Evolutionary conservation across 2,888 invertebrate species (phyloP), one percentile per base, ranked within the genome.

Genomic region (Diaprepes abbreviatus): DNA sequence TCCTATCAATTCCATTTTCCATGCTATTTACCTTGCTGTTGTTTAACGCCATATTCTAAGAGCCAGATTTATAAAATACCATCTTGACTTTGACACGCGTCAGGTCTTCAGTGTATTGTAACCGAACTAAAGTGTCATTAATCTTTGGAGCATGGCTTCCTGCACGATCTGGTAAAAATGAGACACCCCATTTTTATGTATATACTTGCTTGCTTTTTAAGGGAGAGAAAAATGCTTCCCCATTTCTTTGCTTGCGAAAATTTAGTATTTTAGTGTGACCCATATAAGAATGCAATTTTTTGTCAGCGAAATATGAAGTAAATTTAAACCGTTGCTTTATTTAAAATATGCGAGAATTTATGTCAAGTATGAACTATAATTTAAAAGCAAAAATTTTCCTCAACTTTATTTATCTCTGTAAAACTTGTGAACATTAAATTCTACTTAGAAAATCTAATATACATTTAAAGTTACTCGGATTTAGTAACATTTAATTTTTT

Each of bases 41-140:
- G 24, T 24, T 24, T 24, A 24, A 24, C 33, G 33, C 17, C 14
- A 43, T 19, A 9, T 40, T 17, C 12, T 40, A 17, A 45, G 21
- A n/a, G 5, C 24, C 48, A 28, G 48, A 50, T 50, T 50, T 50
- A 50, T 50, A 50, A 50, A 50, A 50, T n/a, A 50, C 28, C 48
- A 14, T 50, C 14, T 28, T 12, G 14, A 14, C 28, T 50, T 6
- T 50, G 28, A 28, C 48, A 50, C 48, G 4, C 28, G 48, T 28
- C 48, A 50, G 16, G 28, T 50, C 48, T 14, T 5, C 28, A 28
- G 48, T 28, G 28, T 28, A 50, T 50, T 50, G 48, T 50, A 50
- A 14, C 48, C 1, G 28, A 14, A 28, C 48, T 5, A 10, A 14
- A 28, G 16, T 14, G 16, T 24, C 57, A 57, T 57, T 38, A 57